Evolutionary conservation across 2,888 invertebrate genomes (phyloP).

Genomic region (Mycalesis mineus): DNA sequence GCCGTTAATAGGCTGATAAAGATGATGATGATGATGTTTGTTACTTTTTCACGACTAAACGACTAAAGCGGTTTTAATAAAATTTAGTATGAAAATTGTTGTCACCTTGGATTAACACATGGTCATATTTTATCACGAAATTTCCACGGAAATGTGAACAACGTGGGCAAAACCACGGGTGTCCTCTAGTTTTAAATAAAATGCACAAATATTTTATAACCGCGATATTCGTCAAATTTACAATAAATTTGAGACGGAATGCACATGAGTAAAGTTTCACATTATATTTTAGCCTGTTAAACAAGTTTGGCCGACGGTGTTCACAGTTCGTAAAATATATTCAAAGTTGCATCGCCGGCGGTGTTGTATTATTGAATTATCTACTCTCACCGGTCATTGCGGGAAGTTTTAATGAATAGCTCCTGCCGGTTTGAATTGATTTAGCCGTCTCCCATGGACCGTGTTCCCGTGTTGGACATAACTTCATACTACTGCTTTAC

Average conservation of each 20-base stretch:
- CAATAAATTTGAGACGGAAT: neutral
- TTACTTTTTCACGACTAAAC: no score
- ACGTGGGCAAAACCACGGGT: no score
- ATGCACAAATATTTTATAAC: neutral
- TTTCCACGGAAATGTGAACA: no score
- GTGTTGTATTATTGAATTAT: constrained; percentile 69
- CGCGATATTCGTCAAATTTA: neutral
- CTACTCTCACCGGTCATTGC: constrained; percentile 58
- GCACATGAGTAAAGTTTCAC: constrained; percentile 10
- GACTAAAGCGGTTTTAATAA: no score
- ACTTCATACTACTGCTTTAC: no score
- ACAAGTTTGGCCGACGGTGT: constrained; percentile 25
- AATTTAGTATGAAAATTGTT: no score
- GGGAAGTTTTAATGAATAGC: constrained; percentile 68
- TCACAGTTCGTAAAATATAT: constrained; percentile 50
- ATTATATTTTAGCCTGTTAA: constrained; percentile 7
- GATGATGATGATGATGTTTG: no score
- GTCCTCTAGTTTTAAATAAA: neutral
- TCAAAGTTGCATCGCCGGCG: constrained; percentile 39
- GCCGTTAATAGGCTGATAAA: no score
- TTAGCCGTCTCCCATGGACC: neutral
- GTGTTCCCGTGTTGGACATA: no score
- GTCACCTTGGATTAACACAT: no score
- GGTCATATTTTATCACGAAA: no score
- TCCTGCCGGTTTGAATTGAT: constrained; percentile 18